Evolutionary conservation across 2,113 vertebrate species (phyloP).

Genomic region (Urocynchramus pylzowi): DNA sequence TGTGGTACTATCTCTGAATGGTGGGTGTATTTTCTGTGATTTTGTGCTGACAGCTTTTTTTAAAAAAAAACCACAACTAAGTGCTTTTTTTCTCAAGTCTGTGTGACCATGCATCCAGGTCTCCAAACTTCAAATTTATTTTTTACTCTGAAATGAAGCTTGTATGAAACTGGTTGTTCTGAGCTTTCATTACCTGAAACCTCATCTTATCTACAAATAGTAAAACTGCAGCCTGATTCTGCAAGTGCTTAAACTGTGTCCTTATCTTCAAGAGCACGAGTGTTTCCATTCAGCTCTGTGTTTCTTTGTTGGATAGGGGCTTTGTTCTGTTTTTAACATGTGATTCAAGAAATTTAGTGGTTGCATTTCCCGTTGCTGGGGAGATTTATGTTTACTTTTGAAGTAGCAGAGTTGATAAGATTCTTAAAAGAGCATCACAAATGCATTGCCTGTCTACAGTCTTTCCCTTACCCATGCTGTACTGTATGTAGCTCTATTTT

Average conservation of each 20-base stretch:
- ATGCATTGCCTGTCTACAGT: not conserved
- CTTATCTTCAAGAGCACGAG: conserved; percentile 6
- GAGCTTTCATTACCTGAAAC: not conserved
- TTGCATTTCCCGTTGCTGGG: conserved; percentile 19
- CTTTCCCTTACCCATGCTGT: not conserved
- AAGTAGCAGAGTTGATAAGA: conserved; percentile 22
- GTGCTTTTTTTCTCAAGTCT: not conserved
- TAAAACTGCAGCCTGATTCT: conserved; percentile 29
- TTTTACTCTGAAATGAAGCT: not conserved
- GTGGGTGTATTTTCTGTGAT: not conserved
- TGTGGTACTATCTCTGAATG: not conserved
- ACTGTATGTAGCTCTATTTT: not conserved
- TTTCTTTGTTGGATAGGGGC: conserved; percentile 41
- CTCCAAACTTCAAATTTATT: not conserved
- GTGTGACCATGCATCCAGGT: not conserved
- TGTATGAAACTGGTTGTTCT: not conserved
- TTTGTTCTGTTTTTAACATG: conserved; percentile 55
- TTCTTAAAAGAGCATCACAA: not conserved
- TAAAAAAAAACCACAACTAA: not conserved
- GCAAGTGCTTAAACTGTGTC: not conserved
- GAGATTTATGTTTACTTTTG: conserved; percentile 44
- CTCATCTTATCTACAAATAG: not conserved
- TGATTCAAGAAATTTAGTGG: conserved; percentile 30
- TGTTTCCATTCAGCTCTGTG: conserved; percentile 29
- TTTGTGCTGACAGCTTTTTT: conserved; percentile 21